Base-by-base conservation (phyloP, 2,888 invertebrate species). In the Podabrus alpinus region DNA sequence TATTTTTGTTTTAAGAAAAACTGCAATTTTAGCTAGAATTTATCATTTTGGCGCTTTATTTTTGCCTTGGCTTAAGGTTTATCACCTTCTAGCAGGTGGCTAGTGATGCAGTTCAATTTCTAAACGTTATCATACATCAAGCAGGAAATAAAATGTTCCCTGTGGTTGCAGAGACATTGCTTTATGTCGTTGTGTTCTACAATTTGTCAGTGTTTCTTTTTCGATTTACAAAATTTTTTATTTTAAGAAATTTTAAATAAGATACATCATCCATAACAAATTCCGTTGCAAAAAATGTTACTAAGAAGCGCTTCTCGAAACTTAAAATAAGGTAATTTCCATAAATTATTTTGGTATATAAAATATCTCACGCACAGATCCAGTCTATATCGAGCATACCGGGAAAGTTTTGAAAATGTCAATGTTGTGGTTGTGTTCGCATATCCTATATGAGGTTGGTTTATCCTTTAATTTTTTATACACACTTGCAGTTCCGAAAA, bases 1-100 rank as follows among this genome's bases (percentile, higher is more conserved):
- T 45, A n/a, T n/a, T 7, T 45, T 45, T 45, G n/a, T 45, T 45
- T 45, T 13, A 11, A 45, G 7, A 45, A n/a, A n/a, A n/a, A 45
- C 45, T 45, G 7, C n/a, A 45, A 45, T 45, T 45, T 45, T 45
- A 45, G n/a, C 45, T 45, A n/a, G n/a, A 45, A 45, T 84, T 85
- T 84, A 85, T 84, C 84, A 82, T 84, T 82, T 83, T 83, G 81
- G 80, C 82, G 82, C 83, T 80, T 82, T 84, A 82, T 83, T 83
- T 84, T 81, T 83, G 83, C 82, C 80, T 79, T 82, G 78, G 77
- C 80, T 79, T 78, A 45, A 80, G 83, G 84, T 84, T 84, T 85
- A 85, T 85, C 85, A 83, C 82, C 80, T 80, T 79, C 79, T 77
- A 81, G 81, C 85, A 85, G 85, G 83, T 82, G 79, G 79, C 80